phyloP scores from a whole-genome alignment of 2,888 invertebrate species.

The Sinopyrophorus schimmeli region DNA sequence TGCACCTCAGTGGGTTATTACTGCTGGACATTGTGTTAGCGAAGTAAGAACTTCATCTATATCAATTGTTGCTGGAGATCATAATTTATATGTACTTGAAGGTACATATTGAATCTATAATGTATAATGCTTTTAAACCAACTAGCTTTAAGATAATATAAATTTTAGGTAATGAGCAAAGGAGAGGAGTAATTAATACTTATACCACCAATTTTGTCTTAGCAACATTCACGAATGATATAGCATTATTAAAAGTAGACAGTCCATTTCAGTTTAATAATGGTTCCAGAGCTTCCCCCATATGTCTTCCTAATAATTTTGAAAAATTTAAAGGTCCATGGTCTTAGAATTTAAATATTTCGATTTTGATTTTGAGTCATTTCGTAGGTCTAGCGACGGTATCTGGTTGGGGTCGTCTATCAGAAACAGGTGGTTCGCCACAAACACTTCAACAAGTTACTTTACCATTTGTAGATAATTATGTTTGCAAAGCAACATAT shows the following conservation, averaged over 20 bases:
- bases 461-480: conserved; percentile 36
- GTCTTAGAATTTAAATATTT: background rate
- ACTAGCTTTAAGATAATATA: background rate
- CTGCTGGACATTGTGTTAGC: conserved; percentile 42
- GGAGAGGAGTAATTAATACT: conserved; percentile 32
- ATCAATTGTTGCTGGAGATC: conserved; percentile 39
- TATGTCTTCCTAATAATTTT: conserved; percentile 39
- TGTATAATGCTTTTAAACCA: background rate
- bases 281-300: conserved; percentile 29
- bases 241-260: conserved; percentile 38
- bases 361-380: background rate
- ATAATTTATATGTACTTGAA: conserved; percentile 37
- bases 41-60: conserved; percentile 29
- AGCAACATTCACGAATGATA: conserved; percentile 40
- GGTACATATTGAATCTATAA: conserved; percentile 30
- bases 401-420: conserved; percentile 41
- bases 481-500: conserved; percentile 35
- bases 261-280: conserved; percentile 31
- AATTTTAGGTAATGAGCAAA: conserved; percentile 37
- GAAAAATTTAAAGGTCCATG: conserved; percentile 36
- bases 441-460: conserved; percentile 34
- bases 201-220: conserved; percentile 36
- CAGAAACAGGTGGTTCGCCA: conserved; percentile 36
- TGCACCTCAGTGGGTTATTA: conserved; percentile 38
- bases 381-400: conserved; percentile 33